Evolutionary conservation across 1,140 invertebrate species (phyloP).

Genomic region (Alviniconcha marisindica): DNA sequence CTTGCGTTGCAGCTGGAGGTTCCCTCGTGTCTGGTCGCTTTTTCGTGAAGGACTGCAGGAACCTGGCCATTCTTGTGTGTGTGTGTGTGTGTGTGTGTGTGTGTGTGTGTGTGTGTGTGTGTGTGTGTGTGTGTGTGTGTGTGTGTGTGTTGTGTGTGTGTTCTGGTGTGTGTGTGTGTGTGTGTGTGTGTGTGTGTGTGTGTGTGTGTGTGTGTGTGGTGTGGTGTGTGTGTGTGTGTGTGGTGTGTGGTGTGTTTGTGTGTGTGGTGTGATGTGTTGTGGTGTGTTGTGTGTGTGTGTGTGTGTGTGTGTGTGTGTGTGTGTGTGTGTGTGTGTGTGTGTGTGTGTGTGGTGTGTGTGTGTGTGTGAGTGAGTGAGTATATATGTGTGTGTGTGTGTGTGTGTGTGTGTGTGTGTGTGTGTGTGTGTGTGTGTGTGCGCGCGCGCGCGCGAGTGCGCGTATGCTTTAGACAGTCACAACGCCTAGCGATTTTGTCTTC

Average conservation of each 20-base stretch:
- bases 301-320: not conserved
- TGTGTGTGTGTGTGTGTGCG: too few species aligned
- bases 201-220: not conserved
- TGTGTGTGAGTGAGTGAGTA: not conserved
- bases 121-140: not conserved
- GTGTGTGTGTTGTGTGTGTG: not conserved
- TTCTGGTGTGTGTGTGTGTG: not conserved
- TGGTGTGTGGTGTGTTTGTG: not conserved
- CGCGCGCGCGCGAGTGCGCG: too few species aligned
- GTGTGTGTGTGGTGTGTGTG: not conserved
- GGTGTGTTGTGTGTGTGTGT: not conserved
- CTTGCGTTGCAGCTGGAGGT: not conserved
- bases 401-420: slow-evolving; percentile 14
- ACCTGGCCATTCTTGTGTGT: not conserved
- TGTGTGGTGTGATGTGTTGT: not conserved
- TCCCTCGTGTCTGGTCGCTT: not conserved
- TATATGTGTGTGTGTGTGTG: not conserved
- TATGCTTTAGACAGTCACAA: too few species aligned
- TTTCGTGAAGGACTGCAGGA: not conserved
- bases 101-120: not conserved
- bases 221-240: not conserved
- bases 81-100: slow-evolving; percentile 6
- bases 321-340: not conserved
- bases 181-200: slow-evolving; percentile 14
- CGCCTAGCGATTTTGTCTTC: too few species aligned